These are phyloP conservation scores for Drosophila lacicola DNA, from an alignment of 2,888 invertebrate genomes.

Conservation along the genomic window DNA sequence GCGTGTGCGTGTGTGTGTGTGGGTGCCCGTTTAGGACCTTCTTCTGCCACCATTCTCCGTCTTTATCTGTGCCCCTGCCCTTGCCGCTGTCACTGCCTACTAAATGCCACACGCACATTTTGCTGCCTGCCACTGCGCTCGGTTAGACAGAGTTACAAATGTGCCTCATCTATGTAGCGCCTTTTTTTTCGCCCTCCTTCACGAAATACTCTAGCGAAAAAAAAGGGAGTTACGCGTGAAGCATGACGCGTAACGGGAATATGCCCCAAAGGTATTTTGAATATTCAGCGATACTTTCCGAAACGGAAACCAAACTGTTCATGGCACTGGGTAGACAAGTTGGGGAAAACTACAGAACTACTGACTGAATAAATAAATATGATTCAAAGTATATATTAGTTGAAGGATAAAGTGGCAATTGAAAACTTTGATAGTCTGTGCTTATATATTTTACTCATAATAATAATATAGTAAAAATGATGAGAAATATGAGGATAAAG, in stretches of 20 bases:
- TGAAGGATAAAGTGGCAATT: too few relatives aligned
- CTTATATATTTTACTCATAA: too few relatives aligned
- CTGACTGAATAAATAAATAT: too few relatives aligned
- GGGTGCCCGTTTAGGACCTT: conserved; percentile 20
- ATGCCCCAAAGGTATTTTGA: background rate
- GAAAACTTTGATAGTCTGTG: too few relatives aligned
- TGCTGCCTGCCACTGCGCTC: conserved; percentile 59
- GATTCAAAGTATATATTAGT: too few relatives aligned
- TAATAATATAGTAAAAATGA: too few relatives aligned
- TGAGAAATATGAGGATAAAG: too few relatives aligned
- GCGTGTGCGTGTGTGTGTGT: conserved; percentile 32
- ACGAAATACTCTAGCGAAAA: conserved; percentile 37
- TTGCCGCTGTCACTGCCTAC: conserved; percentile 44
- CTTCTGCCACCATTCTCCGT: conserved; percentile 34
- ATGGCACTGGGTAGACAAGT: too few relatives aligned
- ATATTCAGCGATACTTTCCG: background rate
- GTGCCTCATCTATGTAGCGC: conserved; percentile 47
- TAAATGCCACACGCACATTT: conserved; percentile 79
- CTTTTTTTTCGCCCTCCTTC: conserved; percentile 20
- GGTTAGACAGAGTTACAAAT: conserved; percentile 80
- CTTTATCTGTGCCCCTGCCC: conserved; percentile 29
- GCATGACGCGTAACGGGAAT: conserved; percentile 8
- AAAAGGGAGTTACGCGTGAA: background rate
- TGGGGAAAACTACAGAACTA: too few relatives aligned
- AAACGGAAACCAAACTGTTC: background rate